Evolutionary conservation across 2,113 vertebrate genomes (phyloP).

Genomic region (Mandrillus leucophaeus): DNA sequence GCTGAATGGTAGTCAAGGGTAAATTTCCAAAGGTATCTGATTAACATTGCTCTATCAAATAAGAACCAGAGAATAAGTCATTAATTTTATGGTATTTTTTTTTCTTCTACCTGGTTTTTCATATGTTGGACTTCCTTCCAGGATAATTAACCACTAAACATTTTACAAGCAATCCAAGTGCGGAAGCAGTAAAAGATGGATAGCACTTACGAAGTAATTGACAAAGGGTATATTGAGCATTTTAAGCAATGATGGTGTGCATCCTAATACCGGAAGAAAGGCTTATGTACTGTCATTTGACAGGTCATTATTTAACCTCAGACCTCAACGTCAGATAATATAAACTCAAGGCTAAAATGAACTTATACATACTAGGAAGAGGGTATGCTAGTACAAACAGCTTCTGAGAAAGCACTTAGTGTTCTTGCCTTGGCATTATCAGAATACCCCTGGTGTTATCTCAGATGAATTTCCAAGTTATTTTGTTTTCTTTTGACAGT

Average conservation of each 20-base stretch:
- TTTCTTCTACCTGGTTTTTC: conserved; percentile 72
- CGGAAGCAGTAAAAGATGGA: conserved; percentile 83
- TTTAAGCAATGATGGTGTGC: conserved; percentile 77
- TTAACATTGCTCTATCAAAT: conserved; percentile 76
- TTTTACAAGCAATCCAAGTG: conserved; percentile 83
- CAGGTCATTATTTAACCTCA: conserved; percentile 82
- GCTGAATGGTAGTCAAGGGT: conserved; percentile 66
- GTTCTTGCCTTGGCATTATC: conserved; percentile 79
- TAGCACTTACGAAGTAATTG: conserved; percentile 84
- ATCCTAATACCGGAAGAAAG: conserved; percentile 81
- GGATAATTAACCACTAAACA: conserved; percentile 86
- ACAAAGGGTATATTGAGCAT: conserved; percentile 74
- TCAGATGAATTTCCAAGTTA: conserved; percentile 83
- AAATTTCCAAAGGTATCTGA: conserved; percentile 71
- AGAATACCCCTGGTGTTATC: conserved; percentile 81
- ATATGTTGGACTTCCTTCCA: conserved; percentile 84
- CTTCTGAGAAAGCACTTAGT: conserved; percentile 75
- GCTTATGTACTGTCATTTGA: conserved; percentile 75
- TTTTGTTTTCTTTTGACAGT: conserved; percentile 85
- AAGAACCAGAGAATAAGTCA: conserved; percentile 76
- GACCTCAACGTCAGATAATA: conserved; percentile 75
- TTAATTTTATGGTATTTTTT: conserved; percentile 81
- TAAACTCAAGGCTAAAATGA: conserved; percentile 76
- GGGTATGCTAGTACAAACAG: conserved; percentile 33
- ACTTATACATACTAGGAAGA: neutral